Evolutionary conservation across 2,888 invertebrate species (phyloP).

Genomic region (Drosophila limbata): DNA sequence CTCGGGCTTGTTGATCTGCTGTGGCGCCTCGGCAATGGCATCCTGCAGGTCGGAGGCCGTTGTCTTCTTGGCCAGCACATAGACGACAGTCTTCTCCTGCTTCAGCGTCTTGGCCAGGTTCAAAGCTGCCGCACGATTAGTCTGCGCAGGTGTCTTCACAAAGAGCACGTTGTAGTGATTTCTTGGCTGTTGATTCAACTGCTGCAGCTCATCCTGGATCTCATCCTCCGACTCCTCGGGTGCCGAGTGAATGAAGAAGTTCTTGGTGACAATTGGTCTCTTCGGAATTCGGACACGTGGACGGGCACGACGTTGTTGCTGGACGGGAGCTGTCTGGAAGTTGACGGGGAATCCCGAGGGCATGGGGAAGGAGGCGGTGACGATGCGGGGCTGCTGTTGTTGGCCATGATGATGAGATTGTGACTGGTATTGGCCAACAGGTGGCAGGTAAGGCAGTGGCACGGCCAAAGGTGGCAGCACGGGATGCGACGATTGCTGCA

Average conservation of each 20-base stretch:
- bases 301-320: constrained; percentile 72
- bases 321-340: constrained; percentile 73
- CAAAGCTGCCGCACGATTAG: constrained; percentile 80
- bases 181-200: constrained; percentile 79
- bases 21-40: constrained; percentile 81
- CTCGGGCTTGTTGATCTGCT: constrained; percentile 83
- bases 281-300: constrained; percentile 76
- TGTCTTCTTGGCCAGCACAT: constrained; percentile 84
- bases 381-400: constrained; percentile 31
- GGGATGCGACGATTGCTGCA: constrained; percentile 50
- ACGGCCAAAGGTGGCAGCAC: constrained; percentile 61
- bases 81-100: constrained; percentile 85
- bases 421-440: constrained; percentile 52
- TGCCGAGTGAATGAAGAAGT: constrained; percentile 84
- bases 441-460: constrained; percentile 70
- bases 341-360: constrained; percentile 68
- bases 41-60: constrained; percentile 82
- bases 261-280: constrained; percentile 83
- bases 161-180: constrained; percentile 85
- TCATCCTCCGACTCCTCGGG: constrained; percentile 84
- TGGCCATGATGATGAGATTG: constrained; percentile 12
- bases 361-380: constrained; percentile 62
- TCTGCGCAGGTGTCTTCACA: constrained; percentile 84
- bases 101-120: constrained; percentile 82
- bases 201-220: constrained; percentile 81